phyloP scores from a whole-genome alignment of 2,888 invertebrate genomes.

The Strigamia maritima region DNA sequence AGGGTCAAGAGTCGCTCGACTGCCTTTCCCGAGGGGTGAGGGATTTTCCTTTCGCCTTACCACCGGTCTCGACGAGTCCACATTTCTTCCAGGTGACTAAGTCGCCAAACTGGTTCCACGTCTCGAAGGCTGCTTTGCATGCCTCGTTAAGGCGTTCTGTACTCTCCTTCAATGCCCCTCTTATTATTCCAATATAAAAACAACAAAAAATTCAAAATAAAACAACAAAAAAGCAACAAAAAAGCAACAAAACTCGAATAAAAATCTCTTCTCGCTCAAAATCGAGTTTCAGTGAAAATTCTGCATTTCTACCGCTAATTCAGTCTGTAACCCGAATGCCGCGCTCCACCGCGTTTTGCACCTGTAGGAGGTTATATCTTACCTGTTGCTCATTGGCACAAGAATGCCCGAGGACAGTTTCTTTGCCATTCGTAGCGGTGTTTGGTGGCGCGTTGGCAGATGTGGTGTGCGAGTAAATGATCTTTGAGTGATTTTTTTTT shows the following conservation, averaged over 20 bases:
- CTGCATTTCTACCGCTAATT: neutral
- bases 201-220: neutral
- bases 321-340: neutral
- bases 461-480: slow-evolving; percentile 12
- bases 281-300: neutral
- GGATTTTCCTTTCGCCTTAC: neutral
- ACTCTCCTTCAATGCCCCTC: neutral
- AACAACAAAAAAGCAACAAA: neutral
- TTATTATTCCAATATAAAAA: neutral
- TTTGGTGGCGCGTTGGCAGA: slow-evolving; percentile 18
- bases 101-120: slow-evolving; percentile 25
- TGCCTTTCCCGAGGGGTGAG: slow-evolving; percentile 18
- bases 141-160: neutral
- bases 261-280: neutral
- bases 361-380: slow-evolving; percentile 31
- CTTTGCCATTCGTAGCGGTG: slow-evolving; percentile 24
- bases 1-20: slow-evolving; percentile 32
- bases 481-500: neutral
- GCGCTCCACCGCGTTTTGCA: neutral
- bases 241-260: neutral
- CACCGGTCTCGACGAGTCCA: neutral
- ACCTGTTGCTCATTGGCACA: slow-evolving; percentile 30
- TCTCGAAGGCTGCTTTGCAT: neutral
- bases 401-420: slow-evolving; percentile 5
- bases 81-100: neutral